A percentile compares a stretch with the other conserved stretches of the same genome.
Conservation (phyloP, 2,113 vertebrate species). For the Bos indicus region DNA sequence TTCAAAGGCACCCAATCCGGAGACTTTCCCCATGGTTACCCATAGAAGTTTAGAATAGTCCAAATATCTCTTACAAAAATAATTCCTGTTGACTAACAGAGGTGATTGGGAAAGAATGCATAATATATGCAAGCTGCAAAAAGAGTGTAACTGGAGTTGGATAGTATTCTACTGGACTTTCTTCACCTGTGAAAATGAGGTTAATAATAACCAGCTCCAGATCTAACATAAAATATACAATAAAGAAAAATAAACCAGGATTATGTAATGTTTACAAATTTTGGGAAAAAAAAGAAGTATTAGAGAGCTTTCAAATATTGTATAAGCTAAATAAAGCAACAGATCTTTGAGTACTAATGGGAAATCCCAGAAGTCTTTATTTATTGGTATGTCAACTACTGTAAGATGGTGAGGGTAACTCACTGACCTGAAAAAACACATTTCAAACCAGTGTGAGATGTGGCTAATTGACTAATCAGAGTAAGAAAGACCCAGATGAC, state of each 20-base stretch:
- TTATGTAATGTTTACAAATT: neutral
- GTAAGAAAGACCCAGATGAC: constrained; percentile 54
- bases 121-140: neutral
- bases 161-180: neutral
- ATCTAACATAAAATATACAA: neutral
- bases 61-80: neutral
- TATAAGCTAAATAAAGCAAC: neutral
- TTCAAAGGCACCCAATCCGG: neutral
- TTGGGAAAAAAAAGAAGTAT: neutral
- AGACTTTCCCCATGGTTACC: neutral
- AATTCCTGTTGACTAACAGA: neutral
- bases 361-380: constrained; percentile 30
- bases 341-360: neutral
- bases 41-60: neutral
- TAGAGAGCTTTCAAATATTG: constrained; percentile 5
- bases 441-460: constrained; percentile 17
- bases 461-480: constrained; percentile 59
- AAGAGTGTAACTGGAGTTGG: neutral
- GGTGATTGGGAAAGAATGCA: neutral
- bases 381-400: constrained; percentile 46
- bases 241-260: neutral
- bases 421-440: constrained; percentile 55
- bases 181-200: neutral
- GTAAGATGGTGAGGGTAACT: constrained; percentile 40
- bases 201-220: neutral